Evolutionary conservation across 2,888 invertebrate genomes (phyloP).

Genomic region (Himalopsyche japonica): DNA sequence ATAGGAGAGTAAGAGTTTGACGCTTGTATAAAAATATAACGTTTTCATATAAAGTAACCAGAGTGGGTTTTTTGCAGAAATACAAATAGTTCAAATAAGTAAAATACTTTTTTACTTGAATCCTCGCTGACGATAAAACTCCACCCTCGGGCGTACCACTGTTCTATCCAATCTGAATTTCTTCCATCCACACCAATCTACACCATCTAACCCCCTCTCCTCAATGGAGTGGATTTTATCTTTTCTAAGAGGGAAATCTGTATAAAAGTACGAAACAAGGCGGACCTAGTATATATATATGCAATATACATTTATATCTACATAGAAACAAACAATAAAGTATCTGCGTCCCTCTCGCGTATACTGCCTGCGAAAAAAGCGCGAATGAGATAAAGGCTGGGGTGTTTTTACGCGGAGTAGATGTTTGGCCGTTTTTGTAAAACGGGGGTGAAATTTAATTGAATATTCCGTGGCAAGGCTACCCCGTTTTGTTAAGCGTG

Average conservation of each 20-base stretch:
- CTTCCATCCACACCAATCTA: constrained; percentile 4
- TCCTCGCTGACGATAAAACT: background rate
- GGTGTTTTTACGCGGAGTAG: constrained; percentile 4
- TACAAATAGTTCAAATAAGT: too few relatives aligned
- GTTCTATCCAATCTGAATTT: constrained; percentile 1
- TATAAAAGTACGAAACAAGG: constrained; percentile 39
- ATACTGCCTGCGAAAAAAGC: background rate
- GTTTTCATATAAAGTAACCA: too few relatives aligned
- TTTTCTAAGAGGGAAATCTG: constrained; percentile 32
- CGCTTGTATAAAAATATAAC: too few relatives aligned
- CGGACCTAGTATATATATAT: constrained; percentile 18
- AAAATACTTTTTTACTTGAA: too few relatives aligned
- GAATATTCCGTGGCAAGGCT: constrained; percentile 29
- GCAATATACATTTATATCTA: background rate
- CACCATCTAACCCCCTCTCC: constrained; percentile 8
- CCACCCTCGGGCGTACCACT: constrained; percentile 4
- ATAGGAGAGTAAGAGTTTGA: too few relatives aligned
- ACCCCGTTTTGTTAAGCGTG: background rate
- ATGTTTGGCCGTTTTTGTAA: constrained; percentile 32
- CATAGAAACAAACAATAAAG: constrained; percentile 1
- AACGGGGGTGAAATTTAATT: constrained; percentile 38
- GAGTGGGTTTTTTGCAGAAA: too few relatives aligned
- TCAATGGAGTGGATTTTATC: constrained; percentile 40
- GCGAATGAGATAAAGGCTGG: background rate
- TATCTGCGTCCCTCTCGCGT: constrained; percentile 3